These are phyloP conservation scores for Eulemur coronatus DNA, from an alignment of 2,797 vertebrate genomes.

Conservation along the genomic window DNA sequence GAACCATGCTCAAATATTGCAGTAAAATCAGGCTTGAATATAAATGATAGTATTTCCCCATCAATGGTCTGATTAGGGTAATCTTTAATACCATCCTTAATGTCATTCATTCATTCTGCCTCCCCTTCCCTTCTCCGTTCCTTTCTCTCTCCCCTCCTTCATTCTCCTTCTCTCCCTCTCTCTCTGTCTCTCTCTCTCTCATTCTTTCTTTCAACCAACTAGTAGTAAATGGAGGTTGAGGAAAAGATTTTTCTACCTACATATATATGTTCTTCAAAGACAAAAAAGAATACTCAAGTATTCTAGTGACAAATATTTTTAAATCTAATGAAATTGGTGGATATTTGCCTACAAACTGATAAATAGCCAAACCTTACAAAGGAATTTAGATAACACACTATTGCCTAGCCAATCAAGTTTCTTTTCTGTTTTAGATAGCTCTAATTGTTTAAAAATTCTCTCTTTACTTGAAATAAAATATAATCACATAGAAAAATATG, in stretches of 20 bases:
- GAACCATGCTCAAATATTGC: not conserved
- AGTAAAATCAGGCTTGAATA: not conserved
- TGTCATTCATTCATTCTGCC: not conserved
- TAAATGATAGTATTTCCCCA: not conserved
- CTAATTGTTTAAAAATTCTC: not conserved
- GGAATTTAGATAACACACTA: not conserved
- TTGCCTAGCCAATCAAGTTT: not conserved
- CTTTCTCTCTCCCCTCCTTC: not conserved
- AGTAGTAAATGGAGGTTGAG: not conserved
- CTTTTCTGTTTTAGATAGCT: not conserved
- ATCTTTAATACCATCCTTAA: not conserved
- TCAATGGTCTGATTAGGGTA: not conserved
- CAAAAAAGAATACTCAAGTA: not conserved
- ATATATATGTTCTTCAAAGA: not conserved
- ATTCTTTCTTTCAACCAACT: not conserved
- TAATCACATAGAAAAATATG: not conserved
- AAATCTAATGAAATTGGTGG: not conserved
- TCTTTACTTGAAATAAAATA: not conserved
- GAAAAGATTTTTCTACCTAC: not conserved
- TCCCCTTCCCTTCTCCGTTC: not conserved
- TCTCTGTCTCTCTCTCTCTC: not conserved
- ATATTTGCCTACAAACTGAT: not conserved
- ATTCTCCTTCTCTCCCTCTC: too few relatives aligned
- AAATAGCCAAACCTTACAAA: not conserved
- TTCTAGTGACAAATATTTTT: not conserved